Evolutionary conservation across 2,113 vertebrate species (phyloP), one percentile per base, ranked within the genome.

Genomic region (Heterocephalus glaber): DNA sequence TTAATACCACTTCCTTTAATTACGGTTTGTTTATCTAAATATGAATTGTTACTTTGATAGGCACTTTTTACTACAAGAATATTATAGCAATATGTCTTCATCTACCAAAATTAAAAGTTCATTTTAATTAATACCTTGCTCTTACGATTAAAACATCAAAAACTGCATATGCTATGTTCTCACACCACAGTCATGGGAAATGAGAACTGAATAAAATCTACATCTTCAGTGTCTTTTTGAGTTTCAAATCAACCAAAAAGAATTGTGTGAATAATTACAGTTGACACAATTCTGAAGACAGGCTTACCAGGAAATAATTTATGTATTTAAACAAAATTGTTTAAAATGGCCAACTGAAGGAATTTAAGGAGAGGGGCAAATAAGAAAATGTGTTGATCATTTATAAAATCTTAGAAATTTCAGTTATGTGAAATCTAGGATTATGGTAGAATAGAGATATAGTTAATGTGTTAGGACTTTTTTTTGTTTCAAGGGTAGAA

Each of bases 51-150:
- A 68, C 16, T 49, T 52, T 76, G 41, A 58, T 20, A 84, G 12
- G 35, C 16, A 68, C 96, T 90, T 97, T 0, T 76, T 54, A 94
- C 9, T 94, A 85, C 76, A 87, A 17, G 83, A 97, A 65, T 20
- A 54, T 44, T 94, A 95, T 20, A 82, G 17, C 82, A 95, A 35
- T 52, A 80, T 60, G 72, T 41, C 24, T 97, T 26, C 30, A 30
- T 0, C 7, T 44, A 60, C 76, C 77, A 83, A 81, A 14, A 95
- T 58, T 30, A 74, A 95, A 89, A 92, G 85, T 5, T 92, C 95
- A 7, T 28, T 93, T 96, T 97, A 97, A 97, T 97, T 96, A 97
- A 96, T 94, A 96, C 10, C 20, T 63, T 38, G 1, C 60, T 97
- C 1, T n/a, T 52, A 94, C 90, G 72, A 94, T 89, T 89, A 94